Evolutionary conservation across 2,888 invertebrate species (phyloP).

Genomic region (Melangyna quadrimaculata): DNA sequence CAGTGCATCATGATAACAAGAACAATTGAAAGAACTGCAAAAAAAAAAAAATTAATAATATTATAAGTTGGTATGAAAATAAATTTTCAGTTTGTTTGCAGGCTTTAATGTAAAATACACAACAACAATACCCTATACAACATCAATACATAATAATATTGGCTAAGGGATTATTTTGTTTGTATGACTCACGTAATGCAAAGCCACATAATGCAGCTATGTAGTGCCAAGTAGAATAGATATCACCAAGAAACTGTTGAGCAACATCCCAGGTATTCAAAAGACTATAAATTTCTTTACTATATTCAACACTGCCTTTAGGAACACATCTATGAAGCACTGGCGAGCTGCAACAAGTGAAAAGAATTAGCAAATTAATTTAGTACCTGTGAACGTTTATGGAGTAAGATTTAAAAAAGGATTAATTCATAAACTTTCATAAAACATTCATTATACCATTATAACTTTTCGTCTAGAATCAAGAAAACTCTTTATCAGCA

Average conservation of each 20-base stretch:
- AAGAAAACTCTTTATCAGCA: too few species aligned
- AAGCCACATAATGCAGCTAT: slow-evolving; percentile 90
- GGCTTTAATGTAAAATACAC: too few species aligned
- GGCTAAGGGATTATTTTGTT: too few species aligned
- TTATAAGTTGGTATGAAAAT: background rate
- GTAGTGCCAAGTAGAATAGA: slow-evolving; percentile 93
- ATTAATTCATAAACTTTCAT: too few species aligned
- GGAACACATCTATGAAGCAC: slow-evolving; percentile 95
- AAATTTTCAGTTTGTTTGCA: too few species aligned
- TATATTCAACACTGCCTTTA: slow-evolving; percentile 85
- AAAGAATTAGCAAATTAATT: too few species aligned
- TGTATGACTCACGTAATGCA: slow-evolving; percentile 91
- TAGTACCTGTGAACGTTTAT: too few species aligned
- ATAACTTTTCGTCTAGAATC: too few species aligned
- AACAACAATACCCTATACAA: too few species aligned
- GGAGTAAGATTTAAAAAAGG: too few species aligned
- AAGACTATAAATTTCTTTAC: slow-evolving; percentile 88
- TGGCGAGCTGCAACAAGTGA: slow-evolving; percentile 84
- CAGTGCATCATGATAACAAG: slow-evolving; percentile 92
- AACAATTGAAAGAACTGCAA: slow-evolving; percentile 90
- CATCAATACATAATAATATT: too few species aligned
- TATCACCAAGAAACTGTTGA: slow-evolving; percentile 93
- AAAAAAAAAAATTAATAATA: background rate
- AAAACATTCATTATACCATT: too few species aligned
- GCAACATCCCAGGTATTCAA: slow-evolving; percentile 94